Conservation (phyloP, 1,140 invertebrate species). For the Drosophila santomea region DNA sequence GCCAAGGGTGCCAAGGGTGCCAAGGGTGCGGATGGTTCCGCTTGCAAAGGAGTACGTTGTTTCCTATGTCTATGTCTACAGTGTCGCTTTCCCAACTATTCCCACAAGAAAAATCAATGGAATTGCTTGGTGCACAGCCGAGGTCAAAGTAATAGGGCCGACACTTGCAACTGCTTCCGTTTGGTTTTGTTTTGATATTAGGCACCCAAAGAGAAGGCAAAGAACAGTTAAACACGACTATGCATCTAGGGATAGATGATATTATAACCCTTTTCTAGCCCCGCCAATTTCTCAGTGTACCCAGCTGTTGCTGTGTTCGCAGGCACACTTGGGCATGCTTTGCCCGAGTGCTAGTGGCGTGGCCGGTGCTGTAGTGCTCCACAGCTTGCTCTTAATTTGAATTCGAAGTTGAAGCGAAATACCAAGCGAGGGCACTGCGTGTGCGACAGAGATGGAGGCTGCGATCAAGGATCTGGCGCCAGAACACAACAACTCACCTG, state of each 20-base stretch:
- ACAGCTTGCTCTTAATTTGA: conserved; percentile 17
- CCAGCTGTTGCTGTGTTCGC: too few relatives aligned
- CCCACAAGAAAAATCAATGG: conserved; percentile 83
- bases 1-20: conserved; percentile 34
- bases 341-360: too few relatives aligned
- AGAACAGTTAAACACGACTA: too few relatives aligned
- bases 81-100: conserved; percentile 60
- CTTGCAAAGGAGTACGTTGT: conserved; percentile 43
- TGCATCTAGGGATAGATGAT: too few relatives aligned
- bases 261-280: too few relatives aligned
- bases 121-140: conserved; percentile 76
- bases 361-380: background rate
- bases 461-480: conserved; percentile 34
- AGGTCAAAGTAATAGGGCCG: background rate
- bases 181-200: too few relatives aligned
- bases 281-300: too few relatives aligned
- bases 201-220: too few relatives aligned
- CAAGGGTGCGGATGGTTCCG: conserved; percentile 28
- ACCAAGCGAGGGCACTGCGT: conserved; percentile 62
- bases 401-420: conserved; percentile 39
- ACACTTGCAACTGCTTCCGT: background rate
- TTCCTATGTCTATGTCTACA: conserved; percentile 56
- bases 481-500: conserved; percentile 6
- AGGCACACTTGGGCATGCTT: too few relatives aligned
- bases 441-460: conserved; percentile 6